These are phyloP conservation scores for Myzus persicae DNA, from an alignment of 1,140 invertebrate species.

Conservation along the genomic window DNA sequence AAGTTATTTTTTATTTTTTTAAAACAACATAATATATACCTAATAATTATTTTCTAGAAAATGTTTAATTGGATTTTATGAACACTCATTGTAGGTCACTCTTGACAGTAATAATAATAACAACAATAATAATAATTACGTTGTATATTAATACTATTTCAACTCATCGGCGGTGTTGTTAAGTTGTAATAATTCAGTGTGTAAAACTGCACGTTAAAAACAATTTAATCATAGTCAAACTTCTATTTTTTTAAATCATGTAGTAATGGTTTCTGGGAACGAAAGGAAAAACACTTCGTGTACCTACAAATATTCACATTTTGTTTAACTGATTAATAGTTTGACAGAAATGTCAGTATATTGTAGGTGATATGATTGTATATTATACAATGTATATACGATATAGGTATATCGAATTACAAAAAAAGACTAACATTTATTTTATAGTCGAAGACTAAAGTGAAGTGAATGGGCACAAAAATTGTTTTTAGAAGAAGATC, in stretches of 20 bases:
- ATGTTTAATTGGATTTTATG: background rate
- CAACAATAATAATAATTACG: background rate
- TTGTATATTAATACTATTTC: background rate
- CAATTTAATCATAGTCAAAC: background rate
- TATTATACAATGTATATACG: background rate
- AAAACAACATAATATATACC: background rate
- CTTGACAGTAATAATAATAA: background rate
- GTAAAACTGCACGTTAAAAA: background rate
- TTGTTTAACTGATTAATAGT: background rate
- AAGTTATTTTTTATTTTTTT: background rate
- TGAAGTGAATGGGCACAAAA: slow-evolving; percentile 11
- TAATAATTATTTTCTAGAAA: background rate
- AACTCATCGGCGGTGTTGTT: background rate
- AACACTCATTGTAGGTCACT: background rate
- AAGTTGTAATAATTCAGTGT: background rate
- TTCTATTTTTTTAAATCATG: background rate
- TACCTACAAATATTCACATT: background rate
- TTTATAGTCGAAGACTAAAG: background rate
- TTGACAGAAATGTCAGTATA: background rate
- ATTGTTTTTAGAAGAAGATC: background rate
- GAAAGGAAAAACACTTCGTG: background rate
- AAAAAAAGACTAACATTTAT: background rate
- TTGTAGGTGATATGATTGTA: background rate
- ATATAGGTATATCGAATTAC: background rate
- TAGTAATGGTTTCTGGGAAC: background rate